A percentile compares a stretch with the other conserved stretches of the same genome.
Conservation (phyloP, 1,140 invertebrate genomes). For the Drosophila triauraria region DNA sequence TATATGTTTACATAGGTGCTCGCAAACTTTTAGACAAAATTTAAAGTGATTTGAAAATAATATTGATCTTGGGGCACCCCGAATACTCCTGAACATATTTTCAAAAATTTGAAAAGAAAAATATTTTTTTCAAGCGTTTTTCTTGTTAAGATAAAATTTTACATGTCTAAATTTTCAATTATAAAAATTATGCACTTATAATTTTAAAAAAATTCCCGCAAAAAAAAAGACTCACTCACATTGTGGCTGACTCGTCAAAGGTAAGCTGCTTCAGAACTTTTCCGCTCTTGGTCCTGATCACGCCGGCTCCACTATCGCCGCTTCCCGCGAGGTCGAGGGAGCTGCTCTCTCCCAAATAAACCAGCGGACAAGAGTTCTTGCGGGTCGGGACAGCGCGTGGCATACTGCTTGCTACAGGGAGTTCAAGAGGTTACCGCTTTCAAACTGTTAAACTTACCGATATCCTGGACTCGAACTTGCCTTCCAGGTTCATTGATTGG, state of each 20-base stretch:
- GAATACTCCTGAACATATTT: no score
- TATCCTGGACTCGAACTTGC: constrained; percentile 18
- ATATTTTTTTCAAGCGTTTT: no score
- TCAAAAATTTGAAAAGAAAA: no score
- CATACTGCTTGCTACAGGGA: constrained; percentile 32
- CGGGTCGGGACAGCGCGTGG: constrained; percentile 49
- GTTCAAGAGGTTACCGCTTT: background rate
- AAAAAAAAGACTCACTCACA: constrained; percentile 53
- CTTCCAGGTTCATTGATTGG: constrained; percentile 78
- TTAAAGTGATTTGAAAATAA: no score
- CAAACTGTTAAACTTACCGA: background rate
- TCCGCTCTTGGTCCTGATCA: constrained; percentile 74
- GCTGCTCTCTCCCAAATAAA: constrained; percentile 54
- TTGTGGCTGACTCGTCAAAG: constrained; percentile 64
- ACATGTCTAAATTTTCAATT: no score
- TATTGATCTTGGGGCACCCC: no score
- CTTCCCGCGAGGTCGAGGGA: constrained; percentile 36
- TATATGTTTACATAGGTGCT: no score
- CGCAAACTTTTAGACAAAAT: no score
- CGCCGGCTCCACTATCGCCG: constrained; percentile 37
- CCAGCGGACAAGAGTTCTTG: constrained; percentile 73
- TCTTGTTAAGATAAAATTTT: no score
- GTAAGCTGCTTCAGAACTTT: constrained; percentile 68
- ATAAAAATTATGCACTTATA: no score
- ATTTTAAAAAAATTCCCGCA: no score